Percentiles rank a stretch among this genome's conserved stretches.
phyloP scores from a whole-genome alignment of 2,113 vertebrate species.

The Irena cyanogastra region DNA sequence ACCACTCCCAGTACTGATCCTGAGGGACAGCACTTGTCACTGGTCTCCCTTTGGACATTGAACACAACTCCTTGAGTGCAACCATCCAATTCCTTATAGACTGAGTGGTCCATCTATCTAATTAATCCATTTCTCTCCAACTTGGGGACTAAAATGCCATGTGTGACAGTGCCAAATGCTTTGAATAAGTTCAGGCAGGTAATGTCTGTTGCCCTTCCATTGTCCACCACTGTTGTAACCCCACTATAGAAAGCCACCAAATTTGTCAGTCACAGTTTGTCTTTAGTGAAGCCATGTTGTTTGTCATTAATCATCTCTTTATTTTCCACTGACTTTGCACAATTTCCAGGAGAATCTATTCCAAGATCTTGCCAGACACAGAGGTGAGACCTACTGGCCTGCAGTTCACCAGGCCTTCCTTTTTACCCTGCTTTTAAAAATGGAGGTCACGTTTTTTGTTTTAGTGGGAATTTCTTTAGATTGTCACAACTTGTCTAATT shows the following conservation, averaged over 20 bases:
- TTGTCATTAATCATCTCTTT: not conserved
- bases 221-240: not conserved
- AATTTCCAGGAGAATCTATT: not conserved
- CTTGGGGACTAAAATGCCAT: not conserved
- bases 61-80: not conserved
- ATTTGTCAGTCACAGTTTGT: not conserved
- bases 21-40: not conserved
- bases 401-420: not conserved
- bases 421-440: not conserved
- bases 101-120: not conserved
- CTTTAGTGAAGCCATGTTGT: not conserved
- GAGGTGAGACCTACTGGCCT: not conserved
- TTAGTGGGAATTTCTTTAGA: not conserved
- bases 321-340: not conserved
- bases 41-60: not conserved
- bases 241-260: not conserved
- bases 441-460: fast-evolving
- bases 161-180: not conserved
- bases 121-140: not conserved
- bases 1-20: too few relatives aligned
- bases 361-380: not conserved
- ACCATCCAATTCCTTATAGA: not conserved
- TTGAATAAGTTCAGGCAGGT: not conserved
- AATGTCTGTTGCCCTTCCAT: not conserved
- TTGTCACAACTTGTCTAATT: not conserved